Conservation (phyloP, 37 sponge, comb jelly and placozoan species). For the Geodia barretti region DNA sequence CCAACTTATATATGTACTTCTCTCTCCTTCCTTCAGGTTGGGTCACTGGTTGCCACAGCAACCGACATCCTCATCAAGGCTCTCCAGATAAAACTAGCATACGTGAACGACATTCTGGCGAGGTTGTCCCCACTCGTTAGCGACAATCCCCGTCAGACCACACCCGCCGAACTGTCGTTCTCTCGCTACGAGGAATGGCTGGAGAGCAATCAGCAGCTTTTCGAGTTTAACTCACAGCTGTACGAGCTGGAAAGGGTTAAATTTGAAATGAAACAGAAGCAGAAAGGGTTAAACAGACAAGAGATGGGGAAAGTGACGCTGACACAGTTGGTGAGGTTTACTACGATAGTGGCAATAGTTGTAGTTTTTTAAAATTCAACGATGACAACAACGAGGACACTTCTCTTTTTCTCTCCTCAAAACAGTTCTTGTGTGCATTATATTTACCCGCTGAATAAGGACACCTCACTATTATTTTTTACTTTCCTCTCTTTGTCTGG, state of each 20-base stretch:
- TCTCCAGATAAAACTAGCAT: constrained; percentile 24
- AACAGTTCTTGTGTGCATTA: not conserved
- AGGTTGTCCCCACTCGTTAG: constrained; percentile 7
- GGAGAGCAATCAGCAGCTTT: constrained; percentile 43
- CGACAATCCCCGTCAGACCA: constrained; percentile 14
- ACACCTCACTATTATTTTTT: not conserved
- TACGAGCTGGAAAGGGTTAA: constrained; percentile 53
- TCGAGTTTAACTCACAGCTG: constrained; percentile 49
- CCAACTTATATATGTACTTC: too few species aligned
- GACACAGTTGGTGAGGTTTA: not conserved
- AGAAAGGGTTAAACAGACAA: too few species aligned
- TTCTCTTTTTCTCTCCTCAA: not conserved
- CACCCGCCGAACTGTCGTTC: constrained; percentile 30
- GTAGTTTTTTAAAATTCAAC: not conserved
- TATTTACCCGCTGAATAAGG: not conserved
- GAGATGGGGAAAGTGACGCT: not conserved
- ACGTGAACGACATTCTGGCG: constrained; percentile 6
- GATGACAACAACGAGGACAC: not conserved
- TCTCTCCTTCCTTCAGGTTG: not conserved
- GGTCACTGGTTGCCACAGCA: constrained; percentile 33
- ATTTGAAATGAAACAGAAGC: constrained; percentile 23
- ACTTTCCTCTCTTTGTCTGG: too few species aligned
- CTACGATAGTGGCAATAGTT: not conserved
- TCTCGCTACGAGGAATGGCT: constrained; percentile 56
- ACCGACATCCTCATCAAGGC: constrained; percentile 35